Percentiles rank a stretch among this genome's conserved stretches.
Evolutionary conservation across 2,113 vertebrate species (phyloP).

Genomic region (Nannobrachium achirus): DNA sequence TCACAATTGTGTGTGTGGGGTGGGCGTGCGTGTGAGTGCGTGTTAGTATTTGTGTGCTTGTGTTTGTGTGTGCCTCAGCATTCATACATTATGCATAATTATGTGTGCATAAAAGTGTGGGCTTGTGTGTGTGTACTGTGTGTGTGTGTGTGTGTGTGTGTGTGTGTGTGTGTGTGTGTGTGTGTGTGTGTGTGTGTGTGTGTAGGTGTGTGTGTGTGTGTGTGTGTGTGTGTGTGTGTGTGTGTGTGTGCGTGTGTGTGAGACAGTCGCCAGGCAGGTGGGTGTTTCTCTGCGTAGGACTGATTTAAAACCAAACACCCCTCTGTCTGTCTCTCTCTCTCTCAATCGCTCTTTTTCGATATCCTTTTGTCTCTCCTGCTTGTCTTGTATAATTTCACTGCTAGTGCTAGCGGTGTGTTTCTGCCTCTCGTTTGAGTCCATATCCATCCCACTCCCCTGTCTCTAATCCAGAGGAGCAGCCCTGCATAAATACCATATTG

Average conservation of each 20-base stretch:
- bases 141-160: constrained; percentile 9
- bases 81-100: too few relatives aligned
- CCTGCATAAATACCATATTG: too few relatives aligned
- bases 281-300: constrained; percentile 37
- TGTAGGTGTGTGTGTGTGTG: constrained; percentile 49
- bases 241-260: neutral
- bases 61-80: neutral
- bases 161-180: constrained; percentile 4
- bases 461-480: too few relatives aligned
- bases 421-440: too few relatives aligned
- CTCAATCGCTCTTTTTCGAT: neutral
- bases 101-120: too few relatives aligned
- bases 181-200: neutral
- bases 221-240: constrained; percentile 18
- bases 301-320: constrained; percentile 50
- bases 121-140: too few relatives aligned
- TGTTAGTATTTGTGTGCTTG: neutral
- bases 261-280: constrained; percentile 49
- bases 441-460: too few relatives aligned
- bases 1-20: neutral
- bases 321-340: neutral
- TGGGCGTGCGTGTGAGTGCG: constrained; percentile 53
- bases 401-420: too few relatives aligned
- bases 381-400: too few relatives aligned
- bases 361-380: constrained; percentile 13